Base-by-base conservation (phyloP, 1,140 invertebrate genomes). In the Dermatophagoides farinae region DNA sequence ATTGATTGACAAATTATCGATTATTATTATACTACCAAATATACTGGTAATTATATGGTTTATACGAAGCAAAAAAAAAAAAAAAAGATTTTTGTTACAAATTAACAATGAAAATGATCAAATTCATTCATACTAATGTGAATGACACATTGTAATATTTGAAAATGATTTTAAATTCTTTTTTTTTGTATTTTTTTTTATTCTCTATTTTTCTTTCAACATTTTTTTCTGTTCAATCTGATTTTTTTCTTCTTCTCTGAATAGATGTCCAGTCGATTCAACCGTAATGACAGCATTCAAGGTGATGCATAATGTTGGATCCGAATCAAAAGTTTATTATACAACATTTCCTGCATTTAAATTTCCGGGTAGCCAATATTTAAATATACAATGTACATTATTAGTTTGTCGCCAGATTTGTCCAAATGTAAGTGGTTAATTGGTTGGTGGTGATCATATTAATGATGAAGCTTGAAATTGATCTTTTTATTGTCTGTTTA, bases 321-420 rank as follows among this genome's bases (percentile, higher is more conserved):
- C 61, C 6, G 54, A 37, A 44, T 23, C 47, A 20, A 62, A 0
- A 61, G 61, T 70, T 0, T 61, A 69, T 20, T 67, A 72, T 59
- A 77, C 82, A 0, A 79, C 77, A 38, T 85, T 86, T 72, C 77
- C 80, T 12, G 83, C 82, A 8, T 86, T 86, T 66, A 84, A 84
- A 67, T 85, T 86, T 72, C 82, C 83, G 16, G 82, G 84, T 66
- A 72, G 82, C 63, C 80, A 82, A 55, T 77, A 79, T 57, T 70
- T 85, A 12, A 83, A 85, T 70, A 72, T 86, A 14, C 66, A 69
- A 43, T 73, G 72, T 77, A 77, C 51, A 79, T 82, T 75, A 73
- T 76, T 60, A 69, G 82, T 65, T 75, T 86, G 83, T 67, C 78
- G 78, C 69, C 78, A 77, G 16, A 70, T 72, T 51, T 86, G 83